Conservation (phyloP, 1,140 invertebrate species). For the Asobara japonica region DNA sequence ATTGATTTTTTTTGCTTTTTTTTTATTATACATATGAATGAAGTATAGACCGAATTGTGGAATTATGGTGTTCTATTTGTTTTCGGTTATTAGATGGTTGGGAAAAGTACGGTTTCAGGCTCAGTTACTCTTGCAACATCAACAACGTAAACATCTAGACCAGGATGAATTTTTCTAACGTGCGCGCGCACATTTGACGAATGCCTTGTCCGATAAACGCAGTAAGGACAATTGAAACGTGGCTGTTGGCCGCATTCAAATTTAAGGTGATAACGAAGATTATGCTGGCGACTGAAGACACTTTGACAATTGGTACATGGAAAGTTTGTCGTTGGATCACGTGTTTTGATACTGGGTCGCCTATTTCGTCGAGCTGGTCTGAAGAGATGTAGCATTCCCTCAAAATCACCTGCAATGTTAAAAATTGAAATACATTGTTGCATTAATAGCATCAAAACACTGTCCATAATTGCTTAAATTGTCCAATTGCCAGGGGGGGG, state of each 20-base stretch:
- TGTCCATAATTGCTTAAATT: not conserved
- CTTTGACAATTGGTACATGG: conserved; percentile 72
- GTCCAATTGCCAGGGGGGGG: not conserved
- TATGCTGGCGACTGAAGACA: conserved; percentile 71
- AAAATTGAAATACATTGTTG: not conserved
- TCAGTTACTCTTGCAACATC: conserved; percentile 26
- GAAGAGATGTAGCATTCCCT: not conserved
- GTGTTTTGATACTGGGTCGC: not conserved
- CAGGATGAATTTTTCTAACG: conserved; percentile 52
- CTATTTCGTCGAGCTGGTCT: conserved; percentile 10
- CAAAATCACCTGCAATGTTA: conserved; percentile 5
- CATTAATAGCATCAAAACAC: too few species aligned
- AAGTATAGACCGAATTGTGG: too few species aligned
- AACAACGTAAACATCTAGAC: conserved; percentile 34
- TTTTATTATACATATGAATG: not conserved
- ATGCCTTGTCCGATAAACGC: conserved; percentile 64
- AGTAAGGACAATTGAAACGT: conserved; percentile 69
- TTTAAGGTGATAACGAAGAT: conserved; percentile 69
- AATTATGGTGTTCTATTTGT: too few species aligned
- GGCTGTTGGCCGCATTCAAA: conserved; percentile 71
- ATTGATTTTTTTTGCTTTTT: too few species aligned
- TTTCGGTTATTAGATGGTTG: too few species aligned
- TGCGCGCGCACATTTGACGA: conserved; percentile 63
- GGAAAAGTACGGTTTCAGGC: conserved; percentile 34
- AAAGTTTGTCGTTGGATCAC: conserved; percentile 58